Evolutionary conservation across 2,888 invertebrate species (phyloP).

Genomic region (Tethea ocularis): DNA sequence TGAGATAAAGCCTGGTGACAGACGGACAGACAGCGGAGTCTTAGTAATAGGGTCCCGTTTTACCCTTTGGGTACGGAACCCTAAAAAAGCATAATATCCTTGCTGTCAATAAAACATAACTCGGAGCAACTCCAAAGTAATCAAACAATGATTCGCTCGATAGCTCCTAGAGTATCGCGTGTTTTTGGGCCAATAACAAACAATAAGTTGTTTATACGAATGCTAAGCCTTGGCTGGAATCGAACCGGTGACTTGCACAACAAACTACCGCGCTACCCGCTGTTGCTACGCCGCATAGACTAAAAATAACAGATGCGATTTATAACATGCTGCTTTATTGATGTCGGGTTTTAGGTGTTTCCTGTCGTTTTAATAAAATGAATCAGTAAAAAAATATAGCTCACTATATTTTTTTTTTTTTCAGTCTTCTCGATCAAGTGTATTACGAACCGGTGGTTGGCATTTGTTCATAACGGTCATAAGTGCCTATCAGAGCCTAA

Average conservation of each 20-base stretch:
- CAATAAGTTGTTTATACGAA: constrained; percentile 60
- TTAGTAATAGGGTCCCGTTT: too few relatives aligned
- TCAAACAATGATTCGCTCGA: background rate
- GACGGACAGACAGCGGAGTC: too few relatives aligned
- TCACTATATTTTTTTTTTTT: too few relatives aligned
- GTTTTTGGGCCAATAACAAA: constrained; percentile 25
- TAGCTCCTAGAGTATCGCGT: background rate
- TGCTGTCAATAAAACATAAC: background rate
- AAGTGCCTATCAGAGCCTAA: too few relatives aligned
- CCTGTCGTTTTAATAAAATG: background rate
- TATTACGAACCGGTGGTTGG: too few relatives aligned
- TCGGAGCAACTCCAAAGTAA: background rate
- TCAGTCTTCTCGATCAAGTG: too few relatives aligned
- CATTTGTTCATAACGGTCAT: too few relatives aligned
- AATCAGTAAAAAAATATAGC: too few relatives aligned
- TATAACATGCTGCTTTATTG: background rate
- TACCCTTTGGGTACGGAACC: too few relatives aligned
- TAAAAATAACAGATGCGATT: constrained; percentile 26
- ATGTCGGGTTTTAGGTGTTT: background rate
- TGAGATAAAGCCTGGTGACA: too few relatives aligned
- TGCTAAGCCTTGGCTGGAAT: constrained; percentile 57
- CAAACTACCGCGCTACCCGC: constrained; percentile 49
- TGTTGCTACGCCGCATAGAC: constrained; percentile 69
- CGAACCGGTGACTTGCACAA: constrained; percentile 64
- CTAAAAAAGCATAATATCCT: background rate